Percentiles rank a stretch among this genome's conserved stretches.
Evolutionary conservation across 2,888 invertebrate genomes (phyloP).

Genomic region (Mongoloraphidia duomilia): DNA sequence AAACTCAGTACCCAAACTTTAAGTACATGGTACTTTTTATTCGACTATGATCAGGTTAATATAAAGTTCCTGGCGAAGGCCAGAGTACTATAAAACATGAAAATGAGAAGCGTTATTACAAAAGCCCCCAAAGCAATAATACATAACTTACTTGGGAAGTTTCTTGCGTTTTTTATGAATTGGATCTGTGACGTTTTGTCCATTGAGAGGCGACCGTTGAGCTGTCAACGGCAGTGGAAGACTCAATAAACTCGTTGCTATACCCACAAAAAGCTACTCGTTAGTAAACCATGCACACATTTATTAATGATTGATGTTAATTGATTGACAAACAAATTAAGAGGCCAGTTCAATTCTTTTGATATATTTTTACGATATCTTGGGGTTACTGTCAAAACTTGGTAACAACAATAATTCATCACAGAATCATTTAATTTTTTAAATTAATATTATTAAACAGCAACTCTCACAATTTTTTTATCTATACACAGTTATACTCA

Average conservation of each 20-base stretch:
- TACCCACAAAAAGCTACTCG: background rate
- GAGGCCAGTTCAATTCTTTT: no score
- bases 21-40: no score
- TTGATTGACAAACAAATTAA: no score
- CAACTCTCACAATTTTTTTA: no score
- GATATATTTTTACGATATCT: background rate
- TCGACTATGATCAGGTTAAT: no score
- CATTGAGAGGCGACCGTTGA: background rate
- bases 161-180: slow-evolving; percentile 28
- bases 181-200: slow-evolving; percentile 11
- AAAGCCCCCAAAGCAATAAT: background rate
- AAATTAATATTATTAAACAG: background rate
- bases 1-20: no score
- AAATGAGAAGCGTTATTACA: background rate
- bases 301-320: background rate
- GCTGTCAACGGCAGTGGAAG: slow-evolving; percentile 3
- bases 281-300: slow-evolving; percentile 1
- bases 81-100: background rate
- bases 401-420: background rate
- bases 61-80: background rate
- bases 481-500: no score
- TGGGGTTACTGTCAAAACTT: background rate
- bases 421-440: background rate
- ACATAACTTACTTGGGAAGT: slow-evolving; percentile 28
- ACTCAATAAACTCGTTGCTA: slow-evolving; percentile 1